Evolutionary conservation across 2,113 vertebrate genomes (phyloP).

Genomic region (Rallus limicola): DNA sequence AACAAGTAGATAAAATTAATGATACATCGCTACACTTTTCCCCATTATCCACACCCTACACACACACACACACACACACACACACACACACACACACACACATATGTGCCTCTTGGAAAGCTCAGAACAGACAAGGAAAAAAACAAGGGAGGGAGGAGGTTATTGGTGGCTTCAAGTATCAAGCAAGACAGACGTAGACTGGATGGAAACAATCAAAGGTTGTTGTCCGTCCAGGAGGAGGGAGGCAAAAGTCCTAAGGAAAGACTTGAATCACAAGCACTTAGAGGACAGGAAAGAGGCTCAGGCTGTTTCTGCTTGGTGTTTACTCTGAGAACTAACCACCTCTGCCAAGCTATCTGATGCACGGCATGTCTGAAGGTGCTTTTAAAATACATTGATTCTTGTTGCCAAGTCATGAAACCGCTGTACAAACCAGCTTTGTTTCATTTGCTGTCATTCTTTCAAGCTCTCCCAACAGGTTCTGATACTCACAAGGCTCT

Average conservation of each 20-base stretch:
- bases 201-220: neutral
- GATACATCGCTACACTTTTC: neutral
- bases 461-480: constrained; percentile 9
- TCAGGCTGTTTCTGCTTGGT: neutral
- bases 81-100: rapidly evolving
- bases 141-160: neutral
- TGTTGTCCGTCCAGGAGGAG: neutral
- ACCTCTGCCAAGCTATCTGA: neutral
- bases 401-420: neutral
- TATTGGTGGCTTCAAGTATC: neutral
- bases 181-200: neutral
- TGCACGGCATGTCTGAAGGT: neutral
- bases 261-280: neutral
- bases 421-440: neutral
- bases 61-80: rapidly evolving
- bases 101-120: neutral
- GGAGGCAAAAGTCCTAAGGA: neutral
- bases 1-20: neutral
- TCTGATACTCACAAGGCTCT: constrained; percentile 90
- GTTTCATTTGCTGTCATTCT: neutral
- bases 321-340: neutral
- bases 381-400: neutral
- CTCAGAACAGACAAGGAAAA: neutral
- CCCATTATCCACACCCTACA: neutral
- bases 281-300: neutral